These are phyloP conservation scores for Tenebrosternarchus preto DNA, from an alignment of 2,113 vertebrate species.

Conservation along the genomic window DNA sequence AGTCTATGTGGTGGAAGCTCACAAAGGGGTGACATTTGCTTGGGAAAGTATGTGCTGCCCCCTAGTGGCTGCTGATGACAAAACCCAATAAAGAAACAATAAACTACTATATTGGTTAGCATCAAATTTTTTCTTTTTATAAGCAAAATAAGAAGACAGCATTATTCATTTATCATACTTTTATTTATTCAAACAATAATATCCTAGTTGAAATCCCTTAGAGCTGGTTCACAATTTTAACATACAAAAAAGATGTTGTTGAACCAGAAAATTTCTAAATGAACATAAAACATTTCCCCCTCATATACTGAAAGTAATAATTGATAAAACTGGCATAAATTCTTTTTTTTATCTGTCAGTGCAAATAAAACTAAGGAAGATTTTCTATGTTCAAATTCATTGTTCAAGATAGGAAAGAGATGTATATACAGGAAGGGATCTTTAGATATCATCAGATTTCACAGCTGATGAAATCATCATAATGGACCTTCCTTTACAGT, in stretches of 20 bases:
- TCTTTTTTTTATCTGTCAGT: constrained; percentile 58
- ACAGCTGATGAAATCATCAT: constrained; percentile 38
- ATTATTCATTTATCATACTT: not conserved
- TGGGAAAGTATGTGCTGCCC: constrained; percentile 27
- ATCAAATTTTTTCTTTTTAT: not conserved
- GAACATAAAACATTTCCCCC: not conserved
- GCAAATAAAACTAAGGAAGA: constrained; percentile 66
- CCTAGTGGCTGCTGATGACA: constrained; percentile 14
- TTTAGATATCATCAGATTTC: too few species aligned
- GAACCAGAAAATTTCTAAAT: not conserved
- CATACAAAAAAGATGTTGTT: constrained; percentile 37
- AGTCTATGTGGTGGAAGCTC: too few species aligned
- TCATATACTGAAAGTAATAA: constrained; percentile 10
- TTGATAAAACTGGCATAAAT: constrained; percentile 39
- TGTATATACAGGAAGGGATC: too few species aligned
- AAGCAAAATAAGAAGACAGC: not conserved
- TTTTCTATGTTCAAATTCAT: constrained; percentile 67
- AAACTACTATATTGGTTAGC: not conserved
- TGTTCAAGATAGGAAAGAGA: too few species aligned
- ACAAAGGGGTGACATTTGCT: not conserved
- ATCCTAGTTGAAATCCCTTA: constrained; percentile 17
- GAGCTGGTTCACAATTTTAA: constrained; percentile 26
- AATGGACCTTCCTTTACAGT: constrained; percentile 16
- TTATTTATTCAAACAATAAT: constrained; percentile 47
- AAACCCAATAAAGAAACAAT: too few species aligned